Evolutionary conservation across 2,797 vertebrate species (phyloP), one percentile per base, ranked within the genome.

Genomic region (Pagetopsis macropterus): DNA sequence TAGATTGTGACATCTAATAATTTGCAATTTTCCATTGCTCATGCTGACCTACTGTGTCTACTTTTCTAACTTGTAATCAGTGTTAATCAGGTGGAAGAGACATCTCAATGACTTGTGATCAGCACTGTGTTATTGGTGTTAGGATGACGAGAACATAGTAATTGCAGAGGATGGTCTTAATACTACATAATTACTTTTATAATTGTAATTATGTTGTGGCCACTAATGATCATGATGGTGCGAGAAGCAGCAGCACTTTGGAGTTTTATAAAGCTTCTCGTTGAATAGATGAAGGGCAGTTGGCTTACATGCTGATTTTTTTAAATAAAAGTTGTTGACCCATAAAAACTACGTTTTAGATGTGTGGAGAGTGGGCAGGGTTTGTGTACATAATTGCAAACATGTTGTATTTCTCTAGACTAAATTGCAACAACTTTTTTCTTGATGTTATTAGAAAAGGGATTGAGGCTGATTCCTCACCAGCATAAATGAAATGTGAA

Each of bases 21-120:
- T 48, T 75, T 33, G 56, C 10, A 56, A 12, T 21, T 55, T 21
- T 10, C 12, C 16, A 7, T 37, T 16, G 17, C 16, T 10, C 51
- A 41, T 17, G 15, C 27, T 68, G 21, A 65, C 57, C 63, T 68
- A 14, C 41, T 65, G 65, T 57, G 69, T 63, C 55, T 77, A 16
- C 63, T 73, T 70, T 59, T 41, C 27, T 81, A 72, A 82, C 82
- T 56, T 83, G 72, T 88, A 84, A 89, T 91, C 81, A 89, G 68
- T 1, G 40, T 51, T 75, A 72, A 79, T 81, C 72, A 65, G 19
- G 58, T 65, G 76, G 37, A 74, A 71, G 37, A 59, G 41, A 37
- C 75, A 49, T 58, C 68, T 83, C 48, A 70, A 3, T 70, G 64
- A 52, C 56, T 63, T 66, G n/a, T 72, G 37, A 51, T 55, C 6